Evolutionary conservation across 1,140 invertebrate genomes (phyloP).

Genomic region (Listronotus bonariensis): DNA sequence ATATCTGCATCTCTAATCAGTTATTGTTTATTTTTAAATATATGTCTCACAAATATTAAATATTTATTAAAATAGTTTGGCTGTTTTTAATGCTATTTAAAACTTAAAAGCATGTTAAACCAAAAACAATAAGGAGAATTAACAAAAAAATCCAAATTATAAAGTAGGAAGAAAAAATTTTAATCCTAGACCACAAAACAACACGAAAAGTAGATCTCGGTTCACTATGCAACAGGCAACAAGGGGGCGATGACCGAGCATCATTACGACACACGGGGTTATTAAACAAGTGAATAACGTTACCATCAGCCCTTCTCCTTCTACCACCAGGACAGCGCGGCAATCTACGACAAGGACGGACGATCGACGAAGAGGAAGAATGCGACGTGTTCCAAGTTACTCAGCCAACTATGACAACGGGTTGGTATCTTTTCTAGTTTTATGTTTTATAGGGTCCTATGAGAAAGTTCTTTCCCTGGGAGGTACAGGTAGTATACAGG

Average conservation of each 20-base stretch:
- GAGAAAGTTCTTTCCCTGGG: conserved; percentile 26
- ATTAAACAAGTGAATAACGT: conserved; percentile 51
- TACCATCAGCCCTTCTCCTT: conserved; percentile 46
- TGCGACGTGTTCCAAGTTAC: conserved; percentile 39
- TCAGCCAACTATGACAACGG: conserved; percentile 46
- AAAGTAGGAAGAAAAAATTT: too few species aligned
- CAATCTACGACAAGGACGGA: conserved; percentile 37
- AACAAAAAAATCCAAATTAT: too few species aligned
- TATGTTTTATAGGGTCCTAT: conserved; percentile 26
- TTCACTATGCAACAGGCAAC: conserved; percentile 45
- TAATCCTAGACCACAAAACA: conserved; percentile 7
- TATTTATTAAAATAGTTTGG: too few species aligned
- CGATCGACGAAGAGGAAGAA: conserved; percentile 32
- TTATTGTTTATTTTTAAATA: too few species aligned
- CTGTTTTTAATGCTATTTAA: too few species aligned
- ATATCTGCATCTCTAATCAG: too few species aligned
- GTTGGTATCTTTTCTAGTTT: conserved; percentile 42
- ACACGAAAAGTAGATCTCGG: conserved; percentile 31
- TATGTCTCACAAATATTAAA: too few species aligned
- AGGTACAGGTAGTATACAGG: conserved; percentile 5
- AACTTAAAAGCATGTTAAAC: too few species aligned
- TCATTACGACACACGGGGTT: conserved; percentile 53
- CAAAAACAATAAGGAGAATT: too few species aligned
- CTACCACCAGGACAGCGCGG: conserved; percentile 27
- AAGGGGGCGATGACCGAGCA: conserved; percentile 48